Conservation (phyloP, 1,140 invertebrate species). For the Venustaconcha ellipsiformis region DNA sequence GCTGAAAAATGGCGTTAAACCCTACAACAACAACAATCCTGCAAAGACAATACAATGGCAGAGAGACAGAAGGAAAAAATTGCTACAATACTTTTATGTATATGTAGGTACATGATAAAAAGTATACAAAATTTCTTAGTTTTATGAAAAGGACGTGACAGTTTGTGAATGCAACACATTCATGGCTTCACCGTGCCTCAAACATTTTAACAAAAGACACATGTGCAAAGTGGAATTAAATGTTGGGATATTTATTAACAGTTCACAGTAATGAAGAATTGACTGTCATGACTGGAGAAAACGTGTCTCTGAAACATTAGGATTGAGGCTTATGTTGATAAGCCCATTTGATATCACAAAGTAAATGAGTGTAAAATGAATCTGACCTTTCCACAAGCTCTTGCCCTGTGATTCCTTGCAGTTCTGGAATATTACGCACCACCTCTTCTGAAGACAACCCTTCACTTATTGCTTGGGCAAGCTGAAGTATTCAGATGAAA, state of each 20-base stretch:
- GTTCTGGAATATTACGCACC: conserved; percentile 59
- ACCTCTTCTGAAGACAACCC: conserved; percentile 50
- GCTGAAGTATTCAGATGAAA: conserved; percentile 28
- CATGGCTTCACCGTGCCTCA: too few species aligned
- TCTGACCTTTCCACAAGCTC: conserved; percentile 39
- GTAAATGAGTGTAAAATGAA: neutral
- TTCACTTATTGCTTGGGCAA: conserved; percentile 64
- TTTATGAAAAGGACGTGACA: too few species aligned
- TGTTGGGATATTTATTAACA: neutral
- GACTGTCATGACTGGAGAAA: neutral
- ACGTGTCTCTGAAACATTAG: neutral
- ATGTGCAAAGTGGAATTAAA: neutral
- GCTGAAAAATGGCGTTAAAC: too few species aligned
- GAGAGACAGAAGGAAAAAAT: too few species aligned
- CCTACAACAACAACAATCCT: too few species aligned
- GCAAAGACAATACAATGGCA: too few species aligned
- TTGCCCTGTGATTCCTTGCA: conserved; percentile 39
- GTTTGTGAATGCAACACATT: too few species aligned
- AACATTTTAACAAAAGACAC: neutral
- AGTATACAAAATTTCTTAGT: too few species aligned
- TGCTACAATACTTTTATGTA: too few species aligned
- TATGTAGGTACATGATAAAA: too few species aligned
- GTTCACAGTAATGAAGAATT: neutral
- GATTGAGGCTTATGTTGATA: neutral
- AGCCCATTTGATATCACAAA: neutral